These are phyloP conservation scores for Tenthredo amoena DNA, from an alignment of 2,888 invertebrate genomes.

Conservation along the genomic window DNA sequence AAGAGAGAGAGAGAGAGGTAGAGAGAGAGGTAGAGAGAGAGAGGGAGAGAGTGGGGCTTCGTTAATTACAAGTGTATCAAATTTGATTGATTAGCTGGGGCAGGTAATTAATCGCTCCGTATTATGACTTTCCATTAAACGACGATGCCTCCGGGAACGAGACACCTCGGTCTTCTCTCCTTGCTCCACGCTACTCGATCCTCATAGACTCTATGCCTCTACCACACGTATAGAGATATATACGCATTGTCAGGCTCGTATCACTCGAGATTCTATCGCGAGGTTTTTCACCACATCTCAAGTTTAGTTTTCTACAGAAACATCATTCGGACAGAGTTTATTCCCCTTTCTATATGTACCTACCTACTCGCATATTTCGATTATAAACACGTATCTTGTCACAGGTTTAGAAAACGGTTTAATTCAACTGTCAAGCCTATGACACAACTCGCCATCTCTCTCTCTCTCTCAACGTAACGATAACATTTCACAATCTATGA, in stretches of 20 bases:
- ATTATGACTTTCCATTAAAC: conserved; percentile 55
- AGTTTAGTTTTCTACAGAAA: neutral
- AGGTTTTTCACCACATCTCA: neutral
- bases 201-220: neutral
- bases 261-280: conserved; percentile 8
- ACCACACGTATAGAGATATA: neutral
- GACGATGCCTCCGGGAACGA: conserved; percentile 24
- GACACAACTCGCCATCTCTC: conserved; percentile 30
- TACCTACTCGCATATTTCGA: too few species aligned
- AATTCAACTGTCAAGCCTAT: conserved; percentile 32
- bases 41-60: neutral
- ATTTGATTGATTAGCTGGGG: conserved; percentile 48
- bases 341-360: too few species aligned
- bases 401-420: neutral
- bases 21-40: conserved; percentile 45
- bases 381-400: too few species aligned
- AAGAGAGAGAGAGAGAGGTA: conserved; percentile 44
- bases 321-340: neutral
- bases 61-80: conserved; percentile 53
- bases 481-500: conserved; percentile 30
- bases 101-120: conserved; percentile 52
- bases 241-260: conserved; percentile 20
- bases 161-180: conserved; percentile 35
- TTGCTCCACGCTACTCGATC: neutral
- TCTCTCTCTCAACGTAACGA: neutral